A percentile compares a stretch with the other conserved stretches of the same genome.
These are phyloP conservation scores for Periophthalmus modestus DNA, from an alignment of 2,113 vertebrate genomes.

Conservation along the genomic window DNA sequence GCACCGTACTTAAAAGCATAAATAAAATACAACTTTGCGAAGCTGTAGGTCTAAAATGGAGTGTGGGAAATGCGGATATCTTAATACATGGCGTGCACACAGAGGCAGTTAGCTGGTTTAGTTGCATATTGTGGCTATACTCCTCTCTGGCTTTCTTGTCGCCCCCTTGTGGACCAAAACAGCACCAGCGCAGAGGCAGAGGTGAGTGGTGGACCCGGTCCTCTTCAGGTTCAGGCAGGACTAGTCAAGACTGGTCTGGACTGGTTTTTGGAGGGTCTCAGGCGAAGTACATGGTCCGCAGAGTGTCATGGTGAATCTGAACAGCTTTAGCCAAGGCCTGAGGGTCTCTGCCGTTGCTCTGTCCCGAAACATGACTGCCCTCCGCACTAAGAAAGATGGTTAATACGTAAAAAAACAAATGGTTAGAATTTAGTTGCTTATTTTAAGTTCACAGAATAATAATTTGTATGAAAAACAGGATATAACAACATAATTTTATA, in stretches of 20 bases:
- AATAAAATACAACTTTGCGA: slow-evolving; percentile 6
- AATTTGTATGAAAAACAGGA: too few species aligned
- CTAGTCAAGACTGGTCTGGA: slow-evolving; percentile 22
- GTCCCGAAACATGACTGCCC: slow-evolving; percentile 80
- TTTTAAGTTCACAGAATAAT: too few species aligned
- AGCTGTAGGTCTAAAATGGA: slow-evolving; percentile 31
- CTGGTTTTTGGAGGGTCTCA: slow-evolving; percentile 35
- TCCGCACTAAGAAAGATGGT: slow-evolving; percentile 62
- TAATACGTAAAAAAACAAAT: background rate
- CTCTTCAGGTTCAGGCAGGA: background rate
- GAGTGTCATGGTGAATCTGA: slow-evolving; percentile 79
- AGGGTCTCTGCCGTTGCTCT: slow-evolving; percentile 79
- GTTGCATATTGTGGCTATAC: slow-evolving; percentile 90
- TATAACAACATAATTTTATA: too few species aligned
- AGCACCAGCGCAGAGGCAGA: background rate
- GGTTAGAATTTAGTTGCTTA: background rate
- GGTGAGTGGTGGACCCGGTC: slow-evolving; percentile 11
- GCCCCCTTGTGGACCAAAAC: slow-evolving; percentile 18
- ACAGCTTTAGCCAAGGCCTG: slow-evolving; percentile 77
- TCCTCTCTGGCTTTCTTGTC: slow-evolving; percentile 64
- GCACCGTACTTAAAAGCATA: background rate
- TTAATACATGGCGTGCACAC: slow-evolving; percentile 54
- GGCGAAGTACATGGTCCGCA: slow-evolving; percentile 82
- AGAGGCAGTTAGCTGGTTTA: slow-evolving; percentile 88
- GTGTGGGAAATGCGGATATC: slow-evolving; percentile 14